A percentile compares a stretch with the other conserved stretches of the same genome.
These are phyloP conservation scores for Helicolenus hilgendorfi DNA, from an alignment of 2,797 vertebrate genomes.

Conservation along the genomic window DNA sequence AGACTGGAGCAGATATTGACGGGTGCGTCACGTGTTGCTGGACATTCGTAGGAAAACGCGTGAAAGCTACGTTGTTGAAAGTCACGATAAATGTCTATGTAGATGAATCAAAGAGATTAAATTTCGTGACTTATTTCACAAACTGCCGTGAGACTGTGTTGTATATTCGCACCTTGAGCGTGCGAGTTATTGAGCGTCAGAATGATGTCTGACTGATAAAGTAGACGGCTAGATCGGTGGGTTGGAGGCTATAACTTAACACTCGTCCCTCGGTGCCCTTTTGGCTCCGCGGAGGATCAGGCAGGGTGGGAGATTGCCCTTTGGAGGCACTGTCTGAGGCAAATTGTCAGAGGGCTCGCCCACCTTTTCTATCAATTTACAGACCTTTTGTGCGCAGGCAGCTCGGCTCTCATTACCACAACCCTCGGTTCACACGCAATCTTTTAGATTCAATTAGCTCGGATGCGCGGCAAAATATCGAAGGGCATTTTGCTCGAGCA, in stretches of 20 bases:
- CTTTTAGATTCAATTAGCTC: conserved; percentile 90
- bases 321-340: conserved; percentile 76
- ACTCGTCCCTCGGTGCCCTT: conserved; percentile 76
- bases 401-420: conserved; percentile 84
- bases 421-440: conserved; percentile 78
- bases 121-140: too few species aligned
- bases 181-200: not conserved
- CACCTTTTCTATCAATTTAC: conserved; percentile 82
- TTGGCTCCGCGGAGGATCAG: conserved; percentile 64
- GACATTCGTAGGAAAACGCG: too few species aligned
- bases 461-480: conserved; percentile 82
- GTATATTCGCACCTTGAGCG: not conserved
- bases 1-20: too few species aligned
- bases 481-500: conserved; percentile 83
- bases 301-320: conserved; percentile 75
- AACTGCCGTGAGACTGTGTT: too few species aligned
- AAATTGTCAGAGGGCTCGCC: conserved; percentile 74
- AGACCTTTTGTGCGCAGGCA: conserved; percentile 83
- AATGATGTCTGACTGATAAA: conserved; percentile 23
- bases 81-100: too few species aligned
- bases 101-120: too few species aligned
- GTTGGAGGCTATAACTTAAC: conserved; percentile 60
- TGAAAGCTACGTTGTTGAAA: too few species aligned
- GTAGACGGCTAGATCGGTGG: conserved; percentile 1
- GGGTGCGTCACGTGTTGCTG: too few species aligned